phyloP scores from a whole-genome alignment of 2,888 invertebrate genomes.

The Trachelus troglodyta region DNA sequence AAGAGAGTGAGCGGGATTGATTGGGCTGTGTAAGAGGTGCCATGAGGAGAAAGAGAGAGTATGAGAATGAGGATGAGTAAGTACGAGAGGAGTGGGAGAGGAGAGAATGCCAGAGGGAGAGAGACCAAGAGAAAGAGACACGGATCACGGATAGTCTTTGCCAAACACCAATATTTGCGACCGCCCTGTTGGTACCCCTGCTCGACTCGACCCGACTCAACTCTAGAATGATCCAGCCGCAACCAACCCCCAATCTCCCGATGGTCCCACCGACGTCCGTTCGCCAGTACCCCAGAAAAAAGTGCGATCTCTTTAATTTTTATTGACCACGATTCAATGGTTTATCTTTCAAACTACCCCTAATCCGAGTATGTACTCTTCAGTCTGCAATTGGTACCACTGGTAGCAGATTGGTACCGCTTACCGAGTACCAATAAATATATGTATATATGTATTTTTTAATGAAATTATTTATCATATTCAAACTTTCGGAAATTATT shows the following conservation, averaged over 20 bases:
- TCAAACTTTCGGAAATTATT: too few species aligned
- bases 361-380: too few species aligned
- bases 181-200: conserved; percentile 64
- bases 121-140: conserved; percentile 54
- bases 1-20: conserved; percentile 12
- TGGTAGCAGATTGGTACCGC: too few species aligned
- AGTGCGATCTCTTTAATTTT: conserved; percentile 37
- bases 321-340: conserved; percentile 20
- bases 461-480: too few species aligned
- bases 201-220: conserved; percentile 60
- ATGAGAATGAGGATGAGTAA: conserved; percentile 26
- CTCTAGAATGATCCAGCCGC: conserved; percentile 59
- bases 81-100: conserved; percentile 36
- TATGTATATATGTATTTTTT: too few species aligned
- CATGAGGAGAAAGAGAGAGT: conserved; percentile 16
- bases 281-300: conserved; percentile 17
- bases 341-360: too few species aligned
- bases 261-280: conserved; percentile 21
- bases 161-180: conserved; percentile 67
- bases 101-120: conserved; percentile 42
- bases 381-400: too few species aligned
- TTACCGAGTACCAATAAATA: too few species aligned
- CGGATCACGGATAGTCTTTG: conserved; percentile 66
- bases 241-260: conserved; percentile 48
- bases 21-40: conserved; percentile 11